Evolutionary conservation across 2,888 invertebrate species (phyloP).

Genomic region (Ametastegia equiseti): DNA sequence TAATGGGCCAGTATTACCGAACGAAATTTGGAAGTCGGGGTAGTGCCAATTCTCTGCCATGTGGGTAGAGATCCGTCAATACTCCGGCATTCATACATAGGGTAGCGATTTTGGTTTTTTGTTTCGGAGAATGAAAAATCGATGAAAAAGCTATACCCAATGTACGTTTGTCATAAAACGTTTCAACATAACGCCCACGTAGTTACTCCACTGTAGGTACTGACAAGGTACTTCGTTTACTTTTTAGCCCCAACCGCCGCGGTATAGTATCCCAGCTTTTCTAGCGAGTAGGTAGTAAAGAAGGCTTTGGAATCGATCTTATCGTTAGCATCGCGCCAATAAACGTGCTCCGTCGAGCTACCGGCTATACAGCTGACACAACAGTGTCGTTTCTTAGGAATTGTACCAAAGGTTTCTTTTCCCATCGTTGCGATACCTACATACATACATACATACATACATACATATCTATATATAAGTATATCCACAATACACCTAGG

Average conservation of each 20-base stretch:
- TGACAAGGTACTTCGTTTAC: not conserved
- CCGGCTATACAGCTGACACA: constrained; percentile 26
- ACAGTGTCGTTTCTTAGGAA: constrained; percentile 39
- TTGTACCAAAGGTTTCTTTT: constrained; percentile 1
- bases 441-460: not conserved
- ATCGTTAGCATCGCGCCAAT: constrained; percentile 40
- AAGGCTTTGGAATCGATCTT: constrained; percentile 42
- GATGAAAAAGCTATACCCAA: too few species aligned
- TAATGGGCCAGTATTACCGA: too few species aligned
- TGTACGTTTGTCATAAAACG: too few species aligned
- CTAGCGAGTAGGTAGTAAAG: constrained; percentile 7
- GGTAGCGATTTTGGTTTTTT: too few species aligned
- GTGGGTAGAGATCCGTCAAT: too few species aligned
- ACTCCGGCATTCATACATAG: too few species aligned
- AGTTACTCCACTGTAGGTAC: too few species aligned
- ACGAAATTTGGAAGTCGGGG: too few species aligned
- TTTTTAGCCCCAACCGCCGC: not conserved
- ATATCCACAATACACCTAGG: too few species aligned
- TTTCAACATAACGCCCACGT: too few species aligned
- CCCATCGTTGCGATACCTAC: not conserved
- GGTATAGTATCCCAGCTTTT: not conserved
- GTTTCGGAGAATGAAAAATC: too few species aligned
- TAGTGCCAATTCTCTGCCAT: too few species aligned
- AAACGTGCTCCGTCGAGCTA: constrained; percentile 19
- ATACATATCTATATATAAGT: not conserved